Percentiles rank a stretch among this genome's conserved stretches.
These are phyloP conservation scores for Cygnus olor DNA, from an alignment of 2,797 vertebrate genomes.

Conservation along the genomic window DNA sequence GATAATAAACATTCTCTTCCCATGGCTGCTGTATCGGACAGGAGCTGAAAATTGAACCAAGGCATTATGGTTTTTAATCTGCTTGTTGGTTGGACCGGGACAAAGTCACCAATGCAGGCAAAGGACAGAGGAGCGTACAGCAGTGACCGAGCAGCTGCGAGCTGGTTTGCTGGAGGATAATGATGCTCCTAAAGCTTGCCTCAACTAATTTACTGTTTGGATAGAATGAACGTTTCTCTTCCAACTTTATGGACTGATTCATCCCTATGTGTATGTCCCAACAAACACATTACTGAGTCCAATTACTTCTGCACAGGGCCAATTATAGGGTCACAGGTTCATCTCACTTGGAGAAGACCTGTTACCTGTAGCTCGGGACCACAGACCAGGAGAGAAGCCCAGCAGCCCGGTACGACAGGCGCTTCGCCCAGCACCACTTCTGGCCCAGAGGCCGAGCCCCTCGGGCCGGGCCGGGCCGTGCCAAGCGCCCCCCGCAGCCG, in stretches of 20 bases:
- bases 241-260: rapidly evolving
- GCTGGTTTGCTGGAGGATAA: not conserved
- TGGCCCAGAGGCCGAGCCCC: no score
- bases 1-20: constrained; percentile 90
- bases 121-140: rapidly evolving
- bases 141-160: rapidly evolving
- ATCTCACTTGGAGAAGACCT: no score
- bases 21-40: constrained; percentile 87
- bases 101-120: not conserved
- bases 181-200: not conserved
- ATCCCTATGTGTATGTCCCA: not conserved
- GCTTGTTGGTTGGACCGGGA: no score
- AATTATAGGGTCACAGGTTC: no score
- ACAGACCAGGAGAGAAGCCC: no score
- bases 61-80: not conserved
- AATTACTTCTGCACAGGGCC: rapidly evolving
- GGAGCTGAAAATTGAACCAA: constrained; percentile 80
- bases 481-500: not conserved
- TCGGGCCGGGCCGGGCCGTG: no score
- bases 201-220: not conserved
- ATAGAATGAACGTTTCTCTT: rapidly evolving
- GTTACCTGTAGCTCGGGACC: no score
- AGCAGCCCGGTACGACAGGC: no score
- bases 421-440: not conserved
- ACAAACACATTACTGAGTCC: not conserved